Conservation (phyloP, 2,113 vertebrate genomes). For the Alosa alosa region DNA sequence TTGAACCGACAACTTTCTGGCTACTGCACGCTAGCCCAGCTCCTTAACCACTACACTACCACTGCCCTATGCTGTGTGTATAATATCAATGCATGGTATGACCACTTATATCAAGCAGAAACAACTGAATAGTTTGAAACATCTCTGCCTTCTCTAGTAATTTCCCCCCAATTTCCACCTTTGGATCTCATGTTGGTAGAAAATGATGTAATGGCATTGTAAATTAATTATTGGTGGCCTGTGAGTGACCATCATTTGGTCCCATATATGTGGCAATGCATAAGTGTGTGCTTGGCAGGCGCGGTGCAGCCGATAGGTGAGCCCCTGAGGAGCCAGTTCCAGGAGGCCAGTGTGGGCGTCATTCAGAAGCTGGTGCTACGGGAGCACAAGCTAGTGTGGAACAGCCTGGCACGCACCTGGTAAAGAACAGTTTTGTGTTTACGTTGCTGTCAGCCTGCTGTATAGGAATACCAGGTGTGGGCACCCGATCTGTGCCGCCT, state of each 20-base stretch:
- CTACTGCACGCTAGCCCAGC: no score
- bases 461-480: no score
- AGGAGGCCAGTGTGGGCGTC: conserved; percentile 75
- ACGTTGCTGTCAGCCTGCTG: not conserved
- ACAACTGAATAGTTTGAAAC: not conserved
- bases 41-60: no score
- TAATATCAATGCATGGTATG: not conserved
- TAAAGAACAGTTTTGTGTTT: conserved; percentile 53
- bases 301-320: conserved; percentile 72
- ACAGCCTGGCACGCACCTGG: conserved; percentile 76
- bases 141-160: no score
- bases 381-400: conserved; percentile 85
- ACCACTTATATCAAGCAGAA: not conserved
- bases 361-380: conserved; percentile 80
- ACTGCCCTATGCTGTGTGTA: no score
- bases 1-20: no score
- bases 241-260: not conserved
- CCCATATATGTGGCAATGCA: not conserved
- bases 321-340: conserved; percentile 74
- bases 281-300: conserved; percentile 60
- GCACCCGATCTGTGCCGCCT: no score
- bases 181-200: no score
- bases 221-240: no score
- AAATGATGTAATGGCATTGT: no score
- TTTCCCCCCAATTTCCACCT: no score